Evolutionary conservation across 2,888 invertebrate species (phyloP).

Genomic region (Brachyptera risi): DNA sequence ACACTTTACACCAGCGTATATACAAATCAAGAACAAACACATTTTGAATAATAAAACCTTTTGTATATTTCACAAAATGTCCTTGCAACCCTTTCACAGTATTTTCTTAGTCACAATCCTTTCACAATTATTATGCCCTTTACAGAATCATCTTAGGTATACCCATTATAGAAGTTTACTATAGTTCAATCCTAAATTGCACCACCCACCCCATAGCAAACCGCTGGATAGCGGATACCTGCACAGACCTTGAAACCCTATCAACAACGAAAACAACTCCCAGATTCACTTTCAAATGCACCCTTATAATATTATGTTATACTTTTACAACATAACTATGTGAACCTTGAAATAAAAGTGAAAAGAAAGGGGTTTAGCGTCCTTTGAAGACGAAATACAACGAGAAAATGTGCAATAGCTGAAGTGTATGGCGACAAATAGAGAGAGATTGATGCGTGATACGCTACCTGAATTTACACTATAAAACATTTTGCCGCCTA

Average conservation of each 20-base stretch:
- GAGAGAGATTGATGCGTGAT: too few species aligned
- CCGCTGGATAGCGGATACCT: neutral
- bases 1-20: neutral
- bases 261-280: conserved; percentile 15
- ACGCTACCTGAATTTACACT: neutral
- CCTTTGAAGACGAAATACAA: neutral
- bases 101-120: neutral
- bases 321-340: neutral
- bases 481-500: neutral
- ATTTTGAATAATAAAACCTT: neutral
- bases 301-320: neutral
- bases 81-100: too few species aligned
- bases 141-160: neutral
- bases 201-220: neutral
- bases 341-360: conserved; percentile 15
- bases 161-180: neutral
- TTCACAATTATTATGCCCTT: neutral
- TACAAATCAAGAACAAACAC: neutral
- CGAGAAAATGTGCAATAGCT: neutral
- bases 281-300: conserved; percentile 24
- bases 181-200: neutral
- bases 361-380: conserved; percentile 19
- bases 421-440: neutral
- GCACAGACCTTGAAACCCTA: conserved; percentile 2
- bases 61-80: too few species aligned